Evolutionary conservation across 2,113 vertebrate species (phyloP).

Genomic region (Plecturocebus donacophilus): DNA sequence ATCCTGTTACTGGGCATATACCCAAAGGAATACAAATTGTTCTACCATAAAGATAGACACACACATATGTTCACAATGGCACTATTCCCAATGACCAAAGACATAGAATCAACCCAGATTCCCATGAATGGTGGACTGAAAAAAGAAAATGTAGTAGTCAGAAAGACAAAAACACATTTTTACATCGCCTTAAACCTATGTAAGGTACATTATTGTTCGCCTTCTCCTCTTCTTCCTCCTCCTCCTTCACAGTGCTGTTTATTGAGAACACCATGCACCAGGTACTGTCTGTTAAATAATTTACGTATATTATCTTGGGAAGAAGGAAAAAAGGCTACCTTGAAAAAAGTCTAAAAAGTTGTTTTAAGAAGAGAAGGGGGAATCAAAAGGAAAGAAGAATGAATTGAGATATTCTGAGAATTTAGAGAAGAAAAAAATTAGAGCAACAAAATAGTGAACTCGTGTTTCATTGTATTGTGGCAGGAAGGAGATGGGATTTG

Average conservation of each 20-base stretch:
- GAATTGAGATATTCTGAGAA: background rate
- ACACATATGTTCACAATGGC: no score
- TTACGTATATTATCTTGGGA: background rate
- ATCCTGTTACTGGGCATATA: no score
- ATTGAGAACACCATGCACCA: background rate
- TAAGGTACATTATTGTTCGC: background rate
- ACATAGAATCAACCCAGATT: no score
- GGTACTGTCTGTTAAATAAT: background rate
- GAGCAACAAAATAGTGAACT: background rate
- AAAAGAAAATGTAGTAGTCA: no score
- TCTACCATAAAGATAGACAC: no score
- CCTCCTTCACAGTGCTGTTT: background rate
- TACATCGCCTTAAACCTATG: background rate
- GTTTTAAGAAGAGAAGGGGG: background rate
- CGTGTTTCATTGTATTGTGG: background rate
- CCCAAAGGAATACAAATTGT: no score
- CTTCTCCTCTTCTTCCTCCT: background rate
- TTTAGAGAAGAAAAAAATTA: background rate
- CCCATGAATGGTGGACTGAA: no score
- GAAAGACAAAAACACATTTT: background rate
- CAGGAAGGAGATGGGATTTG: background rate
- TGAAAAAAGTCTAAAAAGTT: background rate
- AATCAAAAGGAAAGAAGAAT: background rate
- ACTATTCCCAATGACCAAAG: no score
- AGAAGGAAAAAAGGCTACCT: background rate